A percentile compares a stretch with the other conserved stretches of the same genome.
These are phyloP conservation scores for Laupala kohalensis DNA, from an alignment of 1,140 invertebrate genomes.

Conservation along the genomic window DNA sequence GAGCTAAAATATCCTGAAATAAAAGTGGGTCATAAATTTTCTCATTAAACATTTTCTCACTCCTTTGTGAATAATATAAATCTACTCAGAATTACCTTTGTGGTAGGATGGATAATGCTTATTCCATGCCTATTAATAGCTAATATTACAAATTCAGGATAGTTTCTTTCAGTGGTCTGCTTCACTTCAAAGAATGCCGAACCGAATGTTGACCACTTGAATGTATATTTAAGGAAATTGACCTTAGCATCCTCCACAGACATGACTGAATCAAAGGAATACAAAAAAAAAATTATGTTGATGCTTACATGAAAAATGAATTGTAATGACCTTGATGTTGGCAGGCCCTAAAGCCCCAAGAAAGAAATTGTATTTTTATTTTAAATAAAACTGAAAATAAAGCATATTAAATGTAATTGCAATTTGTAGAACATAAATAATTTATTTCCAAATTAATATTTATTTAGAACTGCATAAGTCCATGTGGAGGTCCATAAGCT, in stretches of 20 bases:
- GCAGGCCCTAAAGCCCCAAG: no score
- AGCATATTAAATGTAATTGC: no score
- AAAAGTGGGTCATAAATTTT: no score
- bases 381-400: no score
- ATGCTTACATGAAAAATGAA: no score
- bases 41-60: background rate
- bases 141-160: conserved; percentile 73
- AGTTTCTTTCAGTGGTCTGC: conserved; percentile 67
- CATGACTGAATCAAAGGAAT: conserved; percentile 32
- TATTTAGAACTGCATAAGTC: no score
- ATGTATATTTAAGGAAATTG: conserved; percentile 68
- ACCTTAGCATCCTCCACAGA: conserved; percentile 64
- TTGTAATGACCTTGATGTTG: no score
- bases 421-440: no score
- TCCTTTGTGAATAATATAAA: conserved; percentile 3
- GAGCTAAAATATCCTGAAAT: conserved; percentile 61
- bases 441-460: no score
- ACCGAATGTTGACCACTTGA: conserved; percentile 78
- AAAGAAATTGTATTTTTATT: no score
- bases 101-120: conserved; percentile 71
- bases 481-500: no score
- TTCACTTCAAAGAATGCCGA: conserved; percentile 94
- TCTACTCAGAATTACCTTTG: conserved; percentile 52
- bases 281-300: background rate
- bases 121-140: conserved; percentile 87